Evolutionary conservation across 1,140 invertebrate genomes (phyloP), one percentile per base, ranked within the genome.

Genomic region (Anastatus disparis): DNA sequence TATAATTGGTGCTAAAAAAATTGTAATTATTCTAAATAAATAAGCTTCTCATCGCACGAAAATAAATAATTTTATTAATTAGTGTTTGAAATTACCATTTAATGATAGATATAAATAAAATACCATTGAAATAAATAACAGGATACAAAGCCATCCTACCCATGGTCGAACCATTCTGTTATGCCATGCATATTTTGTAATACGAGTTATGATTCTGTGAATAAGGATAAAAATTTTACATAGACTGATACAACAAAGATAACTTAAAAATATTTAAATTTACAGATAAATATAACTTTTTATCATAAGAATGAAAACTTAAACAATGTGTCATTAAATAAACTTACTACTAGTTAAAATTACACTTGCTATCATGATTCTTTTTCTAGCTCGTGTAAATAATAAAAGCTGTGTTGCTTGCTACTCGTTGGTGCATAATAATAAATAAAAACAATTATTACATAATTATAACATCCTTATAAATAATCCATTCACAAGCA

Each of bases 131-230:
- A 78, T 68, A 35, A 82, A 58, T 35, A 84, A 56, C 27, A 84
- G 56, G 26, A 72, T 70, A 52, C 80, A 72, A 29, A 85, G 68
- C 74, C 80, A 84, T 75, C 79, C 78, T 81, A 83, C 56, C 80
- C 81, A 84, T 77, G 78, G 74, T 79, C 82, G 79, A 79, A 77
- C 78, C 83, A 84, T 80, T 77, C 74, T 71, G 74, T 74, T 75
- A 67, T 79, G 72, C 52, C 74, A 74, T 40, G 75, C 78, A 82
- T 81, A 71, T 78, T 81, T 84, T 71, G 74, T 38, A 48, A 75
- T 20, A 24, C 22, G 46, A 53, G 13, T 53, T 70, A 70, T 62
- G 48, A 55, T 62, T 61, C 26, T 40, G 22, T 44, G 15, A 29
- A 44, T 6, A 29, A 55, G 1, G 40, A 31, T 53, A n/a, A n/a